Conservation (phyloP, 2,113 vertebrate genomes). For the Sinocyclocheilus anshuiensis region DNA sequence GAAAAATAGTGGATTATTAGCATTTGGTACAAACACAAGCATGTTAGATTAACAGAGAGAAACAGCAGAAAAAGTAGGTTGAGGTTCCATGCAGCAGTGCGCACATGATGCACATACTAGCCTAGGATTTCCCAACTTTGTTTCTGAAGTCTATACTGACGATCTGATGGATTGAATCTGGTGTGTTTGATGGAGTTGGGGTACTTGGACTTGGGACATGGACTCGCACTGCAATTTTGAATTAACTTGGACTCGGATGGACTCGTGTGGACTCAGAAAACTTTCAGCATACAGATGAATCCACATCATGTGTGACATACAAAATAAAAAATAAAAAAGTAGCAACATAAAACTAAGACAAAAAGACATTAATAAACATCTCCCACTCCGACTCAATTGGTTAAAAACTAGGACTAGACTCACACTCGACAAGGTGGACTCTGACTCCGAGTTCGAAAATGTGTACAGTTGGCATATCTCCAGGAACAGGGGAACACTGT, state of each 20-base stretch:
- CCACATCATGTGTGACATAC: too few species aligned
- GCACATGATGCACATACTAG: background rate
- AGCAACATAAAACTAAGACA: too few species aligned
- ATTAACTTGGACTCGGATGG: too few species aligned
- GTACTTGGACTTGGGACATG: too few species aligned
- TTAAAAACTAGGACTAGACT: too few species aligned
- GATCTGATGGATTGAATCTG: background rate
- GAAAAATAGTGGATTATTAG: background rate
- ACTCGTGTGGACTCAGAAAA: too few species aligned
- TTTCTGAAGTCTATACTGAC: background rate
- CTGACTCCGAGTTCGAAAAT: background rate
- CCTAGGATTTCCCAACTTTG: background rate
- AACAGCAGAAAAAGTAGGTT: background rate
- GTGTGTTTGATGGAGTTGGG: background rate
- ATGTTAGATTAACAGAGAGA: background rate
- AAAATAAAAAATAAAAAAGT: too few species aligned
- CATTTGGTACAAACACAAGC: background rate
- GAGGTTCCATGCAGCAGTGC: background rate
- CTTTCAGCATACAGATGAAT: too few species aligned
- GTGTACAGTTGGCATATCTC: background rate
- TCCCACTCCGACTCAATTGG: too few species aligned
- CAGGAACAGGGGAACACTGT: background rate
- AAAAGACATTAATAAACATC: too few species aligned
- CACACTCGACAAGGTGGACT: too few species aligned
- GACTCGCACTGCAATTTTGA: too few species aligned